These are phyloP conservation scores for Yponomeuta evonymella DNA, from an alignment of 2,888 invertebrate genomes.

Conservation along the genomic window DNA sequence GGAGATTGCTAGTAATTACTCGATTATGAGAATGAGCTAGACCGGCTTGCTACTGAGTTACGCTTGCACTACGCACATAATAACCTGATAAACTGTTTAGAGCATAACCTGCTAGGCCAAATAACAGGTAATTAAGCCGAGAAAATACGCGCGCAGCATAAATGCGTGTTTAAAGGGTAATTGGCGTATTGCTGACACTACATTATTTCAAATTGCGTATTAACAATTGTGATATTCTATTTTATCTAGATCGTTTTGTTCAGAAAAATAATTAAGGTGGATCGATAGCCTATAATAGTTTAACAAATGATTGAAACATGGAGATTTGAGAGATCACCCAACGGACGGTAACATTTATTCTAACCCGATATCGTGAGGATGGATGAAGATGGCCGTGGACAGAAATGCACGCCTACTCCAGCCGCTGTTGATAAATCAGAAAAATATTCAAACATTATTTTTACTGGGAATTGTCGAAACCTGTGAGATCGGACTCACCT, in stretches of 20 bases:
- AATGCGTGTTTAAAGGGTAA: not conserved
- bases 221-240: not conserved
- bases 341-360: too few species aligned
- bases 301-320: too few species aligned
- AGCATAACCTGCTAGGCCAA: slow-evolving; percentile 5
- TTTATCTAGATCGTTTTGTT: not conserved
- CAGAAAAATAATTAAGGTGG: too few species aligned
- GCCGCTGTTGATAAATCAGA: too few species aligned
- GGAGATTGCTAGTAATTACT: slow-evolving; percentile 28
- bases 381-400: too few species aligned
- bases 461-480: too few species aligned
- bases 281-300: too few species aligned
- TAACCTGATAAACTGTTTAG: not conserved
- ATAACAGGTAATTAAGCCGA: slow-evolving; percentile 4
- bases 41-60: slow-evolving; percentile 31
- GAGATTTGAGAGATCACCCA: too few species aligned
- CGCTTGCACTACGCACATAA: slow-evolving; percentile 25
- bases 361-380: too few species aligned
- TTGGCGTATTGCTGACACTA: not conserved
- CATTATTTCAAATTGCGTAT: not conserved
- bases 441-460: too few species aligned
- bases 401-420: too few species aligned
- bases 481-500: too few species aligned
- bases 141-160: not conserved
- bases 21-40: slow-evolving; percentile 19